Base-by-base conservation (phyloP, 2,797 vertebrate genomes). In the Rhadinocentrus ornatus region DNA sequence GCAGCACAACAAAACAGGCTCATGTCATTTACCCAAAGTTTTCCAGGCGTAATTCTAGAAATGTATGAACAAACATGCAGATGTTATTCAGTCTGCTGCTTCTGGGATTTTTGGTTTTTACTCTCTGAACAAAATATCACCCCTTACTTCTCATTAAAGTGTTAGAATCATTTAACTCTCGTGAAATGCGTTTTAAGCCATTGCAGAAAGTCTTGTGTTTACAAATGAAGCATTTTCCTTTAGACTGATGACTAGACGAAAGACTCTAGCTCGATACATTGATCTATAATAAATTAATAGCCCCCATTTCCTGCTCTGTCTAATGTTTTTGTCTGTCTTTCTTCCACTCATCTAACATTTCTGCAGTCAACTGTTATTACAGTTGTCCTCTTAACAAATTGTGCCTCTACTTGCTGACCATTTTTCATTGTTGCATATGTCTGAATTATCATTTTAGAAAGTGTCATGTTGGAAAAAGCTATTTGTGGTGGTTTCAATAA, bases 231-330 rank as follows among this genome's bases (percentile, higher is more conserved):
- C 66, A 4, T 80, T 79, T 69, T 73, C 57, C 73, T 75, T 50
- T 34, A 73, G 64, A 77, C 62, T 35, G 63, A 78, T 75, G 55
- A 77, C 66, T 58, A 37, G 24, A 75, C 63, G 62, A 71, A 60
- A 65, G 57, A 59, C 34, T 39, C 1, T 9, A 4, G 6, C 50
- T 85, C 80, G 68, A 73, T 77, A 75, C 53, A 66, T 68, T 68
- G 80, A 73, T 84, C 62, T 62, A 16, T 58, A 77, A 82, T 80
- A 67, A 80, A 81, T 87, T 48, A 69, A 75, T 32, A 22, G 18
- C 35, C 34, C 32, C 32, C 32, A 66, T 71, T 68, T 71, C 50
- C 15, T 75, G n/a, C n/a, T n/a, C n/a, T n/a, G n/a, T n/a, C n/a
- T n/a, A n/a, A n/a, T n/a, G n/a, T 3, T 31, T 58, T 27, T 55